These are phyloP conservation scores for cattle (Bos taurus) DNA, from an alignment of 2,113 vertebrate genomes.

Conservation along the genomic window ARS-UCD2.0 NC_037339.1:84961501-84962000, in stretches of 20 bases:
- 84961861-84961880: accelerated
- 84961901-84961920: neutral
- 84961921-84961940: accelerated
- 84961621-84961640: accelerated
- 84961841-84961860: neutral
- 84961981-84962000: neutral
- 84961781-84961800: accelerated
- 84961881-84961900: neutral
- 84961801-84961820: accelerated
- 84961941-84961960: neutral
- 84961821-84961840: neutral
- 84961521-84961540: neutral
- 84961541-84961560: neutral
- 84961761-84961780: neutral
- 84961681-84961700: accelerated
- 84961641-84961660: neutral
- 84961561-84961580: accelerated
- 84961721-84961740: neutral
- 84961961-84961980: neutral
- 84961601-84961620: accelerated
- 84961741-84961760: neutral
- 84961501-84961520: neutral
- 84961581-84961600: accelerated
- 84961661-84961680: neutral
- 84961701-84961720: neutral